These are phyloP conservation scores for Phenganax marumi DNA, from an alignment of 92 coral and sea anemone species.

Conservation along the genomic window DNA sequence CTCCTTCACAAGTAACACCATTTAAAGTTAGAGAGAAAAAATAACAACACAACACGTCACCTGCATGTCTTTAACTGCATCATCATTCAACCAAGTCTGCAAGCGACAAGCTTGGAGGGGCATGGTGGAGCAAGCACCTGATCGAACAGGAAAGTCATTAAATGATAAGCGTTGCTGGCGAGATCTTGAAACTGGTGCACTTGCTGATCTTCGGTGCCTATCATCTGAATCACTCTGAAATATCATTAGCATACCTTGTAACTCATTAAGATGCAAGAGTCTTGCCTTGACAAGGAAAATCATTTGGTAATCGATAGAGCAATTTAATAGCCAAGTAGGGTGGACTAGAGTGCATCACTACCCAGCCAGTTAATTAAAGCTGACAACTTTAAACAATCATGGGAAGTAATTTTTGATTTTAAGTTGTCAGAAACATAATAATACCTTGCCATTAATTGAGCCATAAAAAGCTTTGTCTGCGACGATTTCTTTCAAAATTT, in stretches of 20 bases:
- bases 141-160: not conserved
- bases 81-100: constrained; percentile 89
- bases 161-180: constrained; percentile 29
- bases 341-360: not conserved
- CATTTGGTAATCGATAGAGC: too few species aligned
- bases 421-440: not conserved
- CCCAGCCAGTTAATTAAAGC: too few species aligned
- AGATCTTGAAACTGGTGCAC: constrained; percentile 8
- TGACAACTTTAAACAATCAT: not conserved
- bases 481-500: constrained; percentile 70
- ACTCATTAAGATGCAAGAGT: too few species aligned
- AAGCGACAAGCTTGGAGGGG: constrained; percentile 43
- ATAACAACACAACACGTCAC: constrained; percentile 33
- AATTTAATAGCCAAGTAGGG: too few species aligned
- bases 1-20: not conserved
- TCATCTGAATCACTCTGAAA: not conserved
- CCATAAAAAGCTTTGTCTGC: constrained; percentile 63
- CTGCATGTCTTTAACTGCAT: constrained; percentile 84
- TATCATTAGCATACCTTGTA: not conserved
- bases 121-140: not conserved
- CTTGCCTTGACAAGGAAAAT: too few species aligned
- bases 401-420: not conserved
- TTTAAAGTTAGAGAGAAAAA: not conserved
- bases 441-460: constrained; percentile 5
- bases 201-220: not conserved